Evolutionary conservation across 1,140 invertebrate species (phyloP).

Genomic region (Dreissena polymorpha): DNA sequence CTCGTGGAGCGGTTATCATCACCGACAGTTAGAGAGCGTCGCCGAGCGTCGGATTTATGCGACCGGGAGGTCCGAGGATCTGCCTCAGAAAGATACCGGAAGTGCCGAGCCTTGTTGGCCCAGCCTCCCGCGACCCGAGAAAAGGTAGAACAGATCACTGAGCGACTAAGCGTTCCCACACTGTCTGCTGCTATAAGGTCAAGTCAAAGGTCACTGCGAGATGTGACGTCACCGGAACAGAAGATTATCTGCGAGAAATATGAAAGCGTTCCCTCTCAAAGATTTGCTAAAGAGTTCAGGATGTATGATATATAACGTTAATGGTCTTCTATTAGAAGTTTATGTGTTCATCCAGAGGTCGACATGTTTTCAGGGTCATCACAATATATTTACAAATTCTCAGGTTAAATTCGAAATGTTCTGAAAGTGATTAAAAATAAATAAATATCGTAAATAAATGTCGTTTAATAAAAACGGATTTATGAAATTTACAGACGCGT

Average conservation of each 20-base stretch:
- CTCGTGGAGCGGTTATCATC: conserved; percentile 41
- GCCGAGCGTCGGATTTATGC: conserved; percentile 33
- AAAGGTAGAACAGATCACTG: conserved; percentile 25
- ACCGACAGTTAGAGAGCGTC: conserved; percentile 45
- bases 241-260: conserved; percentile 29
- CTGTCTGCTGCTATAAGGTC: conserved; percentile 13
- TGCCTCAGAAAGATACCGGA: conserved; percentile 19
- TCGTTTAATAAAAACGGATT: too few species aligned
- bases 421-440: too few species aligned
- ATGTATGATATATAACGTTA: conserved; percentile 27
- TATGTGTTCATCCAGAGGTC: too few species aligned
- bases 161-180: conserved; percentile 21
- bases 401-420: too few species aligned
- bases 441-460: too few species aligned
- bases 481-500: too few species aligned
- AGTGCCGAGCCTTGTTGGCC: conserved; percentile 2
- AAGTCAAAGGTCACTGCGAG: conserved; percentile 15
- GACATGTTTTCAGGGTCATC: too few species aligned
- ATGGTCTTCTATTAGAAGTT: too few species aligned
- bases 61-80: conserved; percentile 16
- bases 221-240: too few species aligned
- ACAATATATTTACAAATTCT: too few species aligned
- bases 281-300: conserved; percentile 40
- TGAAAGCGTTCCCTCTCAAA: conserved; percentile 1
- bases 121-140: background rate